Evolutionary conservation across 37 sponge, comb jelly and placozoan genomes (phyloP), one percentile per base, ranked within the genome.

Genomic region (Sycon ciliatum): DNA sequence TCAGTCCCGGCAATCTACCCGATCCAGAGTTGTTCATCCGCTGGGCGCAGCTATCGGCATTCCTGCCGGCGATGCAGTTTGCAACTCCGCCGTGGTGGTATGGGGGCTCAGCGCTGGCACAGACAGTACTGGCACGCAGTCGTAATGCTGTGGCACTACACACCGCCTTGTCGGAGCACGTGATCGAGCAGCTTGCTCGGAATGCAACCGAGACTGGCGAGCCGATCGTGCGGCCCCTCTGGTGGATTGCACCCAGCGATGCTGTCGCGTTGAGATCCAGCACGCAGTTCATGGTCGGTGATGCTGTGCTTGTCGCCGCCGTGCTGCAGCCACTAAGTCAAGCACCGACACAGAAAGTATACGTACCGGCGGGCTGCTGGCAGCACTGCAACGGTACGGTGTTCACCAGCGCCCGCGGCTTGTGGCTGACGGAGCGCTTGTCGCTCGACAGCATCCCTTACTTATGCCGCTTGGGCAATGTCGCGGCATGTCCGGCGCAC

Each of bases 141-240:
- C 54, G 20, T 4, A 33, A 55, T 9, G 33, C 87, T 67, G 66
- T 60, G 7, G 20, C 23, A 0, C 40, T 87, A 9, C 87, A 92
- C 36, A n/a, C 1, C 0, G 32, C 70, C 0, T 4, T 16, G 1
- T 22, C 0, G 0, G 35, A 60, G 1, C 30, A 73, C 49, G 73
- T 81, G 9, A 32, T 61, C 20, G n/a, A n/a, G n/a, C 53, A 46
- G n/a, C 36, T 85, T 20, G 72, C 65, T 6, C 27, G 36, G 3
- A 52, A 79, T 9, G 58, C 70, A 20, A 24, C 38, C 1, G 40
- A n/a, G 0, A 80, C 38, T 18, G 57, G 71, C 5, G 61, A 73
- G 60, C 93, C 93, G 24, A 74, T 92, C 5, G 71, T 92, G 28
- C 93, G 93, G 13, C 88, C 93, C 0, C 65, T 92, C 42, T 92